Evolutionary conservation across 2,113 vertebrate species (phyloP).

Genomic region (Xenus cinereus): DNA sequence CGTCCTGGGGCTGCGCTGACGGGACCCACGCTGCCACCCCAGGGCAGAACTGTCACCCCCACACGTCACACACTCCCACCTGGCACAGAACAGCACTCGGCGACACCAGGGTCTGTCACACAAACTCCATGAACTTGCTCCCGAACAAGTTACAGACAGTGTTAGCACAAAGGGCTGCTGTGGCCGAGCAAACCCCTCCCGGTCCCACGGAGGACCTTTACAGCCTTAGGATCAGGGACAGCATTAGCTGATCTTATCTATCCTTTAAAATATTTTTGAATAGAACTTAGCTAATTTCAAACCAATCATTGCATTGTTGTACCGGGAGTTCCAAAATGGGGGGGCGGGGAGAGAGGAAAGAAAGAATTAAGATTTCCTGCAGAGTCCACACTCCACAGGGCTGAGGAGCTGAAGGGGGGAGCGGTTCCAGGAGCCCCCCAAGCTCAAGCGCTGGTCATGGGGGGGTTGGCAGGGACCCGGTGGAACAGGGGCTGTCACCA

Average conservation of each 20-base stretch:
- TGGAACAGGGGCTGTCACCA: not conserved
- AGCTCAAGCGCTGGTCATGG: not conserved
- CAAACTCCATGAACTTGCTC: not conserved
- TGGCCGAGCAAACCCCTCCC: not conserved
- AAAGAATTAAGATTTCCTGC: not conserved
- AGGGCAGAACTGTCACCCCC: too few relatives aligned
- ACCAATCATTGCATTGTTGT: not conserved
- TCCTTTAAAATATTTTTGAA: not conserved
- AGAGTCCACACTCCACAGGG: not conserved
- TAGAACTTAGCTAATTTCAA: not conserved
- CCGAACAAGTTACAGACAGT: not conserved
- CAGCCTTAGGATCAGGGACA: not conserved
- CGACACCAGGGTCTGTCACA: not conserved
- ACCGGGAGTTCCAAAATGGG: not conserved
- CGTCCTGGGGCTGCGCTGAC: not conserved
- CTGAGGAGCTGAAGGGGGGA: not conserved
- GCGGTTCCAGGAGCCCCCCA: not conserved
- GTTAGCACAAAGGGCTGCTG: fast-evolving
- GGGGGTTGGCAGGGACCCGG: not conserved
- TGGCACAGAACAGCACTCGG: too few relatives aligned
- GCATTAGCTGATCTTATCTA: not conserved
- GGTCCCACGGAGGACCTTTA: not conserved
- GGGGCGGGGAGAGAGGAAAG: too few relatives aligned
- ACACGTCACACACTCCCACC: too few relatives aligned
- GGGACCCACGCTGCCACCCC: not conserved